phyloP scores from a whole-genome alignment of 1,140 invertebrate species.

The Rhizoglyphus robini region DNA sequence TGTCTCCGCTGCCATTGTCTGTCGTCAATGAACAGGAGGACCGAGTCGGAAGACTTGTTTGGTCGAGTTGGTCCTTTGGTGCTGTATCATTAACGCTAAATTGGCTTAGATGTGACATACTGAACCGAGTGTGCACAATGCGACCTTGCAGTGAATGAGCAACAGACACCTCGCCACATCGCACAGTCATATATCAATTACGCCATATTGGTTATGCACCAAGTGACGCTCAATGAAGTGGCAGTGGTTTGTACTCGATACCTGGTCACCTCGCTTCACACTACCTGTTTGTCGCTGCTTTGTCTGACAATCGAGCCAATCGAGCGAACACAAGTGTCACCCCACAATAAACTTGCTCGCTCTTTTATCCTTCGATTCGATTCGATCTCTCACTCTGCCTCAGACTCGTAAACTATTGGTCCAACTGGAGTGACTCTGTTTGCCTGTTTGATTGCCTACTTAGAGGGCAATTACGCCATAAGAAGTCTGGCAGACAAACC shows the following conservation, averaged over 20 bases:
- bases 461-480: not conserved
- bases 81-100: conserved; percentile 8
- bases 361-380: not conserved
- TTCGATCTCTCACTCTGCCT: not conserved
- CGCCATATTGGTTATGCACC: not conserved
- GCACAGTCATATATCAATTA: not conserved
- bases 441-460: not conserved
- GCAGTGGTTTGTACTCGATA: not conserved
- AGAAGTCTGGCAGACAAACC: too few relatives aligned
- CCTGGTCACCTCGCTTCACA: not conserved
- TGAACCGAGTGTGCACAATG: not conserved
- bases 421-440: too few relatives aligned
- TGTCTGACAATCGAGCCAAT: not conserved
- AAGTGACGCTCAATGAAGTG: not conserved
- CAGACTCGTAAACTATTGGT: not conserved
- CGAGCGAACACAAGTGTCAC: not conserved
- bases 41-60: conserved; percentile 10
- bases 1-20: not conserved
- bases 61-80: not conserved
- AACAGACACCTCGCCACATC: not conserved
- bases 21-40: not conserved
- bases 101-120: conserved; percentile 1
- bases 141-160: not conserved
- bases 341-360: not conserved
- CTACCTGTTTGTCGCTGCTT: not conserved